A percentile compares a stretch with the other conserved stretches of the same genome.
These are phyloP conservation scores for Bombus confusus DNA, from an alignment of 1,140 invertebrate species.

Conservation along the genomic window DNA sequence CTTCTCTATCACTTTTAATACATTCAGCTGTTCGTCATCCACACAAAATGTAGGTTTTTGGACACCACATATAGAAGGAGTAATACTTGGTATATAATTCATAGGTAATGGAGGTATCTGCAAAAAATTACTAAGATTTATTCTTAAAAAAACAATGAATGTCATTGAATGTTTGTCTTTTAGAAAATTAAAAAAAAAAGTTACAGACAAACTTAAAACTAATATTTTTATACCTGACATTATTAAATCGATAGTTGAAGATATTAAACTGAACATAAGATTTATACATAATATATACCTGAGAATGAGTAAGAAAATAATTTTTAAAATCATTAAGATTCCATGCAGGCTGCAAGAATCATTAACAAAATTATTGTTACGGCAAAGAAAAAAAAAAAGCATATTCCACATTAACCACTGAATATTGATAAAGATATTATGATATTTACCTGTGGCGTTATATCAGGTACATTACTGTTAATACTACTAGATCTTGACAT, in stretches of 20 bases:
- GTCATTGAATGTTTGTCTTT: neutral
- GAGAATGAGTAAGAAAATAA: conserved; percentile 74
- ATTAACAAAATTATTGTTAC: conserved; percentile 37
- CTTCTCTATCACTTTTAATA: conserved; percentile 82
- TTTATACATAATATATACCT: conserved; percentile 70
- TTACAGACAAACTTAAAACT: neutral
- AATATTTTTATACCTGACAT: neutral
- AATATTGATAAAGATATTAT: neutral
- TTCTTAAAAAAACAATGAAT: neutral
- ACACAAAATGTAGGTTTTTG: conserved; percentile 42
- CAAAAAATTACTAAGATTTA: conserved; percentile 45
- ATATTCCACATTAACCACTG: neutral
- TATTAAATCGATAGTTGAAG: neutral
- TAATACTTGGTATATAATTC: conserved; percentile 76
- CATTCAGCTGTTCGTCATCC: conserved; percentile 78
- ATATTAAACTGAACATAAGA: neutral
- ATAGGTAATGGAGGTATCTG: conserved; percentile 81
- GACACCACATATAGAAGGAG: conserved; percentile 60
- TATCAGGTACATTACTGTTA: conserved; percentile 77
- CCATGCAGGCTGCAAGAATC: conserved; percentile 77
- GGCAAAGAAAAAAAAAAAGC: conserved; percentile 12
- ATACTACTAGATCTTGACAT: conserved; percentile 76
- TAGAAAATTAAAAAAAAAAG: neutral
- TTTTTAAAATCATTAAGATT: conserved; percentile 77
- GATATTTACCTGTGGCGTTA: conserved; percentile 77